phyloP scores from a whole-genome alignment of 2,113 vertebrate species.

The Halcyon malimbica region DNA sequence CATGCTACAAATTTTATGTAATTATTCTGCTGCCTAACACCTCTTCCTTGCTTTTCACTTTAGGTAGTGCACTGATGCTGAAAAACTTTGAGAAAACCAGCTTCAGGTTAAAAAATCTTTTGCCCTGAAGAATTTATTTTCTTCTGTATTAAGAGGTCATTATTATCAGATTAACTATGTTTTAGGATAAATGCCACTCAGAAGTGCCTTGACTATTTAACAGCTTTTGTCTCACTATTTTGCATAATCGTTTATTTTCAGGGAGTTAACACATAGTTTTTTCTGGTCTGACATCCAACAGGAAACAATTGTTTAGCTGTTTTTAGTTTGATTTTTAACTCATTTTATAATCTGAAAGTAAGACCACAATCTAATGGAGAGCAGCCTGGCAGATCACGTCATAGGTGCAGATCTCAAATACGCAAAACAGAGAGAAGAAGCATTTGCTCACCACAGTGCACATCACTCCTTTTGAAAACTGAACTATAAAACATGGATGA shows the following conservation, averaged over 20 bases:
- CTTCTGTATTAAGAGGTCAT: neutral
- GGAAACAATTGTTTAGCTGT: neutral
- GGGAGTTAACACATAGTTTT: neutral
- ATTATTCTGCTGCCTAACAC: neutral
- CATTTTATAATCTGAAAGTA: neutral
- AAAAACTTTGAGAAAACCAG: neutral
- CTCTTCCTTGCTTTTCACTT: neutral
- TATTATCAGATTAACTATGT: neutral
- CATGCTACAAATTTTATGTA: neutral
- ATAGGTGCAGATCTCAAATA: neutral
- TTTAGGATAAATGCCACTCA: neutral
- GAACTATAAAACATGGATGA: constrained; percentile 1
- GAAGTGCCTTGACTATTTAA: neutral
- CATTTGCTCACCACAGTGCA: neutral
- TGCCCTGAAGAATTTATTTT: neutral
- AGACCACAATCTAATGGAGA: neutral
- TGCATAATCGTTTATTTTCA: neutral
- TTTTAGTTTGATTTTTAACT: neutral
- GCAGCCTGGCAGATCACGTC: neutral
- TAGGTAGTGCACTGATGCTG: neutral
- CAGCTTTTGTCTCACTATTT: neutral
- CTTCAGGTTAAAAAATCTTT: neutral
- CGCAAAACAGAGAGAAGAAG: neutral
- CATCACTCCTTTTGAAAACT: neutral
- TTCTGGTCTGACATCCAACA: neutral